Percentiles rank a stretch among this genome's conserved stretches.
phyloP scores from a whole-genome alignment of 2,797 vertebrate species.

The Tiaroga cobitis region DNA sequence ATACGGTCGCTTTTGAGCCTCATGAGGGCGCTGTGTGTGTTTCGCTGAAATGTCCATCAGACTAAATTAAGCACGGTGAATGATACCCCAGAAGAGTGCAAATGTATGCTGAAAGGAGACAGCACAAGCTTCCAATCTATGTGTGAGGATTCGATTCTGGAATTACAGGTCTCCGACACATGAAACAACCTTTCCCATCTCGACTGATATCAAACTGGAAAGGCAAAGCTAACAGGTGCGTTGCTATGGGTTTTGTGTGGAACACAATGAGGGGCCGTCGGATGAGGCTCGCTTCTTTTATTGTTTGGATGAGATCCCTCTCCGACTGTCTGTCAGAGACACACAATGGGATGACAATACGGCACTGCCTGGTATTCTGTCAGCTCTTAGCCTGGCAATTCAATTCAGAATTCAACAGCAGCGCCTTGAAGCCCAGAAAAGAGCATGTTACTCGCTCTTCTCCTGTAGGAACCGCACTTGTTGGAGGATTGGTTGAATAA shows the following conservation, averaged over 20 bases:
- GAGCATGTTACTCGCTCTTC: conserved; percentile 12
- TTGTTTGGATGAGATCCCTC: conserved; percentile 54
- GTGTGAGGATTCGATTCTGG: conserved; percentile 67
- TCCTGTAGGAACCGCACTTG: conserved; percentile 37
- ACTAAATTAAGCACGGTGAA: conserved; percentile 76
- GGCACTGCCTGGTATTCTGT: conserved; percentile 49
- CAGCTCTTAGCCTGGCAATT: conserved; percentile 53
- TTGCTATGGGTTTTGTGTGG: conserved; percentile 63
- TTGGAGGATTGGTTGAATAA: conserved; percentile 29
- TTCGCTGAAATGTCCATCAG: conserved; percentile 65
- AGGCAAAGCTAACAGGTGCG: conserved; percentile 67
- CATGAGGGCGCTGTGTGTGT: conserved; percentile 80
- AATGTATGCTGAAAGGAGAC: conserved; percentile 74
- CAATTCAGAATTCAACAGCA: conserved; percentile 25
- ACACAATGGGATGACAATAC: conserved; percentile 58
- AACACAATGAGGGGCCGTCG: conserved; percentile 68
- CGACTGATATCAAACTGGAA: conserved; percentile 69
- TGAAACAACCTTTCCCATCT: conserved; percentile 53
- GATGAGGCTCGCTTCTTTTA: conserved; percentile 56
- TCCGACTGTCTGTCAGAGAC: conserved; percentile 57
- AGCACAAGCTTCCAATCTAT: conserved; percentile 71
- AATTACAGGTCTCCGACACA: conserved; percentile 65
- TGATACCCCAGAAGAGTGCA: conserved; percentile 72
- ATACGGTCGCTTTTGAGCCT: conserved; percentile 60
- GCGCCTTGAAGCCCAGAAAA: conserved; percentile 11